Evolutionary conservation across 1,140 invertebrate genomes (phyloP).

Genomic region (Philaenus spumarius): DNA sequence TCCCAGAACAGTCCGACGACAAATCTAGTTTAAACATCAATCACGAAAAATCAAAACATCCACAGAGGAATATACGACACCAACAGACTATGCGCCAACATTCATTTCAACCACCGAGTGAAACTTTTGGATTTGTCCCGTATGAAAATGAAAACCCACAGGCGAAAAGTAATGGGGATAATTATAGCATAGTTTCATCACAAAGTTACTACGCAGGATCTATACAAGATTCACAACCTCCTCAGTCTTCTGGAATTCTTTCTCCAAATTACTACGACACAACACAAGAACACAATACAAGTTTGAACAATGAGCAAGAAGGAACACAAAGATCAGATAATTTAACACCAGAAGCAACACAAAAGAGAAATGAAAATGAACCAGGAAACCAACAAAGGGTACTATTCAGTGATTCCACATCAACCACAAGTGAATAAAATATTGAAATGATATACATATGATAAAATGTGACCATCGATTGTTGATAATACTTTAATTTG

Average conservation of each 20-base stretch:
- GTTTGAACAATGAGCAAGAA: too few species aligned
- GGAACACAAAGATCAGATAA: background rate
- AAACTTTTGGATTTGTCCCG: conserved; percentile 24
- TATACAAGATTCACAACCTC: background rate
- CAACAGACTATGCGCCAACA: conserved; percentile 4
- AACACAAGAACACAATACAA: background rate
- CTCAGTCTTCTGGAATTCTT: conserved; percentile 4
- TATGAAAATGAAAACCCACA: conserved; percentile 11
- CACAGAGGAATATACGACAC: background rate
- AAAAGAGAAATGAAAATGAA: background rate
- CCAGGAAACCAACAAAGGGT: background rate
- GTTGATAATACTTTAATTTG: too few species aligned
- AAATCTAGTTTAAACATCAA: background rate
- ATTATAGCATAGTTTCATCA: conserved; percentile 2
- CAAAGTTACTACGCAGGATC: conserved; percentile 5
- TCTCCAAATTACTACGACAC: conserved; percentile 20
- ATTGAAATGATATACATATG: too few species aligned
- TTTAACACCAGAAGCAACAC: background rate
- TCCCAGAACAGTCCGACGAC: background rate
- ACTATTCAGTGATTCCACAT: too few species aligned
- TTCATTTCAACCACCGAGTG: conserved; percentile 24
- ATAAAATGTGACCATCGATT: too few species aligned
- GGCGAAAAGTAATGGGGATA: background rate
- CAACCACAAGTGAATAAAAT: too few species aligned
- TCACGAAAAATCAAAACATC: background rate